phyloP scores from a whole-genome alignment of 1,140 invertebrate species.

The Danaus plexippus region DNA sequence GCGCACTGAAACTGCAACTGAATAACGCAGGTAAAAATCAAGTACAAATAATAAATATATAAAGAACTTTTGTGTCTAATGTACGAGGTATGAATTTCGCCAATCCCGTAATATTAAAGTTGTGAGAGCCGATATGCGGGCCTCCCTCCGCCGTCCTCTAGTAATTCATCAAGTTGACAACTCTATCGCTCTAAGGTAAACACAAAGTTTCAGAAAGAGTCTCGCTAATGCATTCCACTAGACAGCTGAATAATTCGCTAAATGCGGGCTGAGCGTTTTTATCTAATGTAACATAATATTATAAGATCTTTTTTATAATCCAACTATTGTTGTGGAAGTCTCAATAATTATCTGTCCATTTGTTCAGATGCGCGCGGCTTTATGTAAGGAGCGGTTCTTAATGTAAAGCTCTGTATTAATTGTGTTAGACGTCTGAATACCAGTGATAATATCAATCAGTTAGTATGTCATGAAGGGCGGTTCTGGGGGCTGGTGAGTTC shows the following conservation, averaged over 20 bases:
- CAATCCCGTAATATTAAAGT: constrained; percentile 53
- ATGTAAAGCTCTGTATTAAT: constrained; percentile 2
- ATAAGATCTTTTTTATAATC: not conserved
- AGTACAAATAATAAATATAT: no score
- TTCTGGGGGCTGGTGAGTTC: constrained; percentile 10
- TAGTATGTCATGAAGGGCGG: constrained; percentile 15
- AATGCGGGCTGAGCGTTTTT: constrained; percentile 18
- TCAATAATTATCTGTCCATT: not conserved
- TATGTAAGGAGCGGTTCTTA: no score
- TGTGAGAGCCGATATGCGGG: constrained; percentile 49
- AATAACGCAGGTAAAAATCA: constrained; percentile 17
- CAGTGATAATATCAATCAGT: constrained; percentile 6
- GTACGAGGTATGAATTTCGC: constrained; percentile 18
- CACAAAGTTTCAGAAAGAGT: constrained; percentile 31
- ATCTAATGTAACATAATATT: not conserved
- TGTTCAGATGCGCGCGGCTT: not conserved
- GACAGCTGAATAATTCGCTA: constrained; percentile 11
- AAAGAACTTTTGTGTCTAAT: constrained; percentile 3
- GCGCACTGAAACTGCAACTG: constrained; percentile 8
- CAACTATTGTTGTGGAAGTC: not conserved
- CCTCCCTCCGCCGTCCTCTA: constrained; percentile 8
- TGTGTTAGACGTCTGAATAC: constrained; percentile 6
- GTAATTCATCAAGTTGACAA: constrained; percentile 42
- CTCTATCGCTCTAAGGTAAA: constrained; percentile 36
- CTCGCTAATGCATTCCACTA: constrained; percentile 16